A percentile compares a stretch with the other conserved stretches of the same genome.
phyloP scores from a whole-genome alignment of 2,888 invertebrate species.

The Monoplex corrugatus region DNA sequence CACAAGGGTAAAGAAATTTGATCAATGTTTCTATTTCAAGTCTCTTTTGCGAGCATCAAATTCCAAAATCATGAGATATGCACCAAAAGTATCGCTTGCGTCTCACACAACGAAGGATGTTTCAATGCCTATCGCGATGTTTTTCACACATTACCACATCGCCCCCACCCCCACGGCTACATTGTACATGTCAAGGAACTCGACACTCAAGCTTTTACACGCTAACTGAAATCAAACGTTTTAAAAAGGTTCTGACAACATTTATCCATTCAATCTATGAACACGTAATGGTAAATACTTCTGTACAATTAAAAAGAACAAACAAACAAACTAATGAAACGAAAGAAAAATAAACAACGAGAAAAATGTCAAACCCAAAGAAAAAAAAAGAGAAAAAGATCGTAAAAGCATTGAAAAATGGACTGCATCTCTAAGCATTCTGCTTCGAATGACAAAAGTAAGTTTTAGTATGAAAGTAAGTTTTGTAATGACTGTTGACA shows the following conservation, averaged over 20 bases:
- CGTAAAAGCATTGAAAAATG: no score
- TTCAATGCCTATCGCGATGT: no score
- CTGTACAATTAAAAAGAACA: not conserved
- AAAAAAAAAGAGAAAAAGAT: not conserved
- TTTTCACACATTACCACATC: no score
- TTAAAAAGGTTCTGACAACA: not conserved
- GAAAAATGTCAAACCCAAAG: not conserved
- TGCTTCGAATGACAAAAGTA: no score
- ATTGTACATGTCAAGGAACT: not conserved
- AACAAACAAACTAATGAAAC: not conserved
- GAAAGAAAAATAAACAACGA: not conserved
- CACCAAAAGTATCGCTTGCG: not conserved
- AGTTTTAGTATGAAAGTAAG: not conserved
- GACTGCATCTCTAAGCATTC: no score
- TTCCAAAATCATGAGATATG: slow-evolving; percentile 36
- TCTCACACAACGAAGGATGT: not conserved
- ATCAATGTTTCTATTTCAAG: slow-evolving; percentile 33
- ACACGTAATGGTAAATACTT: slow-evolving; percentile 37
- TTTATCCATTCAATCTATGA: slow-evolving; percentile 22
- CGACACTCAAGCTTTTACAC: slow-evolving; percentile 5
- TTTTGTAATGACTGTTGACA: not conserved
- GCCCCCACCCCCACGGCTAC: not conserved
- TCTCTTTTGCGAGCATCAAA: slow-evolving; percentile 30
- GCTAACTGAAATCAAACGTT: not conserved
- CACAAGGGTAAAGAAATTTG: not conserved